phyloP scores from a whole-genome alignment of 2,888 invertebrate species.

The Protodeltote pygarga region DNA sequence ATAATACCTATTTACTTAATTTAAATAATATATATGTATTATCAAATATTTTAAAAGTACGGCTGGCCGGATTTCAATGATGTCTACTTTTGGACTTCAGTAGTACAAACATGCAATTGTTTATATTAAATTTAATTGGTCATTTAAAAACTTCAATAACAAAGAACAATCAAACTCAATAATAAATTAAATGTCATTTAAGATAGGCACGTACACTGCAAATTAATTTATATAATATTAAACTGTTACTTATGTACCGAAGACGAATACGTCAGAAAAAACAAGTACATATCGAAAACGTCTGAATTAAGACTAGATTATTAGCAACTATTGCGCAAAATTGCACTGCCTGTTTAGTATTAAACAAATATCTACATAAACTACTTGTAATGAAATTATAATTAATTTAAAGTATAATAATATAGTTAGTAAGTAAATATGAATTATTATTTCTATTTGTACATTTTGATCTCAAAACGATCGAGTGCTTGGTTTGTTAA shows the following conservation, averaged over 20 bases:
- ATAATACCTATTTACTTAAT: too few relatives aligned
- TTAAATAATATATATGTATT: too few relatives aligned
- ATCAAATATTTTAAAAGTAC: too few relatives aligned
- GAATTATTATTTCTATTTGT: conserved; percentile 70
- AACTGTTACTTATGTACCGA: conserved; percentile 23
- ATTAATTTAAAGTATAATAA: conserved; percentile 54
- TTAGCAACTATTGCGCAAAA: conserved; percentile 75
- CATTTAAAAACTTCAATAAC: too few relatives aligned
- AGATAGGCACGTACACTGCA: not conserved
- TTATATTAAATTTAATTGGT: too few relatives aligned
- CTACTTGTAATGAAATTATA: conserved; percentile 62
- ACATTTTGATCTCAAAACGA: conserved; percentile 86
- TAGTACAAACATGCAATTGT: too few relatives aligned
- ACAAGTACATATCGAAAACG: conserved; percentile 74
- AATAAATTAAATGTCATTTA: too few relatives aligned
- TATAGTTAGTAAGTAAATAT: conserved; percentile 34
- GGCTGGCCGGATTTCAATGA: too few relatives aligned
- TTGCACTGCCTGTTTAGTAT: conserved; percentile 83
- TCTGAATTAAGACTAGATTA: conserved; percentile 69
- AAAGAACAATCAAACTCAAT: too few relatives aligned
- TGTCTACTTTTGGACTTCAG: too few relatives aligned
- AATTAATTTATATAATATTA: conserved; percentile 2
- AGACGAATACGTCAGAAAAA: conserved; percentile 48
- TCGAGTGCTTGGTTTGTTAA: conserved; percentile 80
- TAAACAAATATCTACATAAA: conserved; percentile 60